phyloP scores from a whole-genome alignment of 2,797 vertebrate genomes.

The Anisognathus igniventris region DNA sequence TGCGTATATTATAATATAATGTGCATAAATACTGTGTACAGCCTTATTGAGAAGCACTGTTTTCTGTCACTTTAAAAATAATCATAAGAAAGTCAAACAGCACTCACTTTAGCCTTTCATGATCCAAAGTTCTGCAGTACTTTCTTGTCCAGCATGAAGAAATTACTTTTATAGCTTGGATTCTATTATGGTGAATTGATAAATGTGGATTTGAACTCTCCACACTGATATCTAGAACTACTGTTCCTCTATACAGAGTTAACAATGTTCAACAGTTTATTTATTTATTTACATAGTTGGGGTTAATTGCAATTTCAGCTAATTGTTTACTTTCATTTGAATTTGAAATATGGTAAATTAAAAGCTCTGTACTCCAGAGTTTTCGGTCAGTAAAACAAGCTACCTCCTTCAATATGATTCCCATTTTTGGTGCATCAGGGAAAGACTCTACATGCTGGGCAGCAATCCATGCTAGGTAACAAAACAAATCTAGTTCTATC shows the following conservation, averaged over 20 bases:
- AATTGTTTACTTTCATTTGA: neutral
- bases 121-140: neutral
- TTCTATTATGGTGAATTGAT: neutral
- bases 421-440: neutral
- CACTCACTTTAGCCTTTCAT: neutral
- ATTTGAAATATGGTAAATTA: neutral
- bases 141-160: neutral
- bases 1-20: neutral
- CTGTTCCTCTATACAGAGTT: neutral
- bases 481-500: neutral
- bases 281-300: neutral
- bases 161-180: neutral
- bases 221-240: neutral
- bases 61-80: neutral
- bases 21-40: neutral
- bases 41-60: neutral
- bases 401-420: neutral
- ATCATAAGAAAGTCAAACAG: neutral
- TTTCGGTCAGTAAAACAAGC: neutral
- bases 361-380: neutral
- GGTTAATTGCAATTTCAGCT: neutral
- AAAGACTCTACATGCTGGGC: neutral
- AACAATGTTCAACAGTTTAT: neutral
- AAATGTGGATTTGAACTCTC: neutral
- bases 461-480: neutral